A percentile compares a stretch with the other conserved stretches of the same genome.
Evolutionary conservation across 2,888 invertebrate species (phyloP).

Genomic region (Eupithecia dodoneata): DNA sequence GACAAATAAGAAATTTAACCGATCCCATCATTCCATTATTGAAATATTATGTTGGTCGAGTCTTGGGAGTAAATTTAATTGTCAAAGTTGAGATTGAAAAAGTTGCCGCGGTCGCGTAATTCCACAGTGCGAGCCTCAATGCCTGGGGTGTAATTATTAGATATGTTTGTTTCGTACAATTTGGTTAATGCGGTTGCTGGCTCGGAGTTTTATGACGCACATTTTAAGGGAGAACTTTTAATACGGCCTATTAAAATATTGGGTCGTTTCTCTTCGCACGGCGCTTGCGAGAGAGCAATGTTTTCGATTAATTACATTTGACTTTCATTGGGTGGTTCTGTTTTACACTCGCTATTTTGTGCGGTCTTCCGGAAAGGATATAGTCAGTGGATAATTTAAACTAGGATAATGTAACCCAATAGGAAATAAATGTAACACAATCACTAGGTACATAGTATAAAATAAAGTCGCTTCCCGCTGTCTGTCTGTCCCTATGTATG

Average conservation of each 20-base stretch:
- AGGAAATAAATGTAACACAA: background rate
- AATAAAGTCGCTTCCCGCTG: no score
- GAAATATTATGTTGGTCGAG: conserved; percentile 76
- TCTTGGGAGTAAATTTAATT: conserved; percentile 79
- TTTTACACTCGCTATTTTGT: conserved; percentile 5
- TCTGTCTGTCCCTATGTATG: no score
- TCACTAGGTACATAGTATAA: no score
- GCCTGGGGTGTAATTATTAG: conserved; percentile 73
- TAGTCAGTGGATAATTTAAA: background rate
- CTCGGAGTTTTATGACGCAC: conserved; percentile 64
- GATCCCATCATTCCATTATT: conserved; percentile 66
- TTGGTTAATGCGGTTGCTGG: conserved; percentile 69
- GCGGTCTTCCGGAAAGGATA: conserved; percentile 1
- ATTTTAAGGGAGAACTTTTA: conserved; percentile 55
- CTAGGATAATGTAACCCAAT: background rate
- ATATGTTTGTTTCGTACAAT: conserved; percentile 78
- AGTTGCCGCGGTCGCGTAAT: conserved; percentile 78
- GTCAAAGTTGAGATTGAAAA: conserved; percentile 82
- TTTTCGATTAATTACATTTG: conserved; percentile 28
- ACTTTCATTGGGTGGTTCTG: conserved; percentile 19
- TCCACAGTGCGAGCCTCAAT: conserved; percentile 66
- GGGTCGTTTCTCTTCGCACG: conserved; percentile 29
- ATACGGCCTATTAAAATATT: conserved; percentile 44
- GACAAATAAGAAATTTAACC: conserved; percentile 55
- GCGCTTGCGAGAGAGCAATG: conserved; percentile 9